Base-by-base conservation (phyloP, 30 jellyfish, hydroid and myxozoan genomes). In the Catostylus mosaicus region DNA sequence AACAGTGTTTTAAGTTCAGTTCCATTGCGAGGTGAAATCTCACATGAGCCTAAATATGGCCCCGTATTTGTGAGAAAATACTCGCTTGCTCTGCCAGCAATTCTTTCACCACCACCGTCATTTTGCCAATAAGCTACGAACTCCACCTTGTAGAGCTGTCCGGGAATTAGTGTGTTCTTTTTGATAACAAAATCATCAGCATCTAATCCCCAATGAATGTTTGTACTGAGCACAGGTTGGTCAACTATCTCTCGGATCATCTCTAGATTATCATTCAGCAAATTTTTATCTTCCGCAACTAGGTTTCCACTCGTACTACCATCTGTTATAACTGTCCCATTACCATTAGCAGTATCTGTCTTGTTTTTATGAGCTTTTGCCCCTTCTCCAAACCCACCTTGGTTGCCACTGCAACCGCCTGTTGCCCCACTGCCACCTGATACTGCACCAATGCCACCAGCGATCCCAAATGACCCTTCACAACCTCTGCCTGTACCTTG, bases 331-430 rank as follows among this genome's bases (percentile, higher is more conserved):
- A 23, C 27, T 43, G 90, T 40, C 36, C 72, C 71, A 38, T 26
- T 54, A 18, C 26, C 62, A 6, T 30, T 19, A 5, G 67, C 16
- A 22, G 46, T 43, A 34, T 43, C 56, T 1, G 83, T 85, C 48
- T 63, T 61, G 62, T 73, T 73, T 50, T 26, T 31, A 20, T 79
- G 81, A 30, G 52, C 50, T 32, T 46, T 64, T 40, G 95, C 80
- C 33, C 95, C 95, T 27, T 85, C 84, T 34, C 95, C 95, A 56
- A 72, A 85, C 30, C 81, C 81, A 51, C 38, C 78, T 19, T 60
- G 72, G 26, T 48, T 8, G 47, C 84, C 95, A n/a, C 75, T 54
- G 52, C 95, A 85, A 47, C 94, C 94, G 38, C 66, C 57, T 18
- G 73, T n/a, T 18, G 57, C 31, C 31, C 88, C 79, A 29, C 82